Percentiles rank a stretch among this genome's conserved stretches.
Evolutionary conservation across 2,888 invertebrate species (phyloP).

Genomic region (Linnaemya tessellans): DNA sequence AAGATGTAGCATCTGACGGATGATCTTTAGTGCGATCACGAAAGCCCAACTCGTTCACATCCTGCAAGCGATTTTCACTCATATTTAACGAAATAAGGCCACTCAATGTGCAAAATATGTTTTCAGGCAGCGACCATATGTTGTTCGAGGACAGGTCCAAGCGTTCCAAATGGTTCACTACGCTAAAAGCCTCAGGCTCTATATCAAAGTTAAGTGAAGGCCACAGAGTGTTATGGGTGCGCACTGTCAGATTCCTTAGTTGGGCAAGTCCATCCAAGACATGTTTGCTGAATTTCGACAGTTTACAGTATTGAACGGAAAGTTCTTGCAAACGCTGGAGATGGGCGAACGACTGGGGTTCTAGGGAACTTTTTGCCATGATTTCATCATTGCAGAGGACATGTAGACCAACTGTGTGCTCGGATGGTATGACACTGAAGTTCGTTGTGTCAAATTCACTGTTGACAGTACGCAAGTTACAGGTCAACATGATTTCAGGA

Average conservation of each 20-base stretch:
- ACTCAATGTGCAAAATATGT: conserved; percentile 91
- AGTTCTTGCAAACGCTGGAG: conserved; percentile 91
- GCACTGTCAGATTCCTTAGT: conserved; percentile 92
- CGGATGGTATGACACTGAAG: conserved; percentile 93
- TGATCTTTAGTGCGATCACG: conserved; percentile 85
- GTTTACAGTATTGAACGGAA: conserved; percentile 93
- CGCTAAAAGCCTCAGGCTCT: conserved; percentile 90
- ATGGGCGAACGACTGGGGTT: conserved; percentile 91
- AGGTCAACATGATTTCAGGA: conserved; percentile 90
- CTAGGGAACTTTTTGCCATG: conserved; percentile 90
- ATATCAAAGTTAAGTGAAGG: conserved; percentile 93
- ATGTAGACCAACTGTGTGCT: conserved; percentile 90
- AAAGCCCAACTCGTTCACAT: conserved; percentile 93
- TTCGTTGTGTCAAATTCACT: conserved; percentile 95
- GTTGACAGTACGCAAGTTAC: conserved; percentile 92
- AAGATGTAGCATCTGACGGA: conserved; percentile 66
- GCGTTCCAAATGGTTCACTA: conserved; percentile 90
- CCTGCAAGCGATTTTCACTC: conserved; percentile 93
- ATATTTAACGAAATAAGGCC: conserved; percentile 92
- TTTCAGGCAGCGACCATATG: conserved; percentile 94
- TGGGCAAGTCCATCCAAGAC: conserved; percentile 91
- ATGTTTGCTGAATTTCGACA: conserved; percentile 91
- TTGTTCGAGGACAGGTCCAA: conserved; percentile 94
- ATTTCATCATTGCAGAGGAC: conserved; percentile 92
- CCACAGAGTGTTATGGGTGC: conserved; percentile 93